These are phyloP conservation scores for Ganaspis sp. DNA, from an alignment of 1,140 invertebrate species.

Conservation along the genomic window DNA sequence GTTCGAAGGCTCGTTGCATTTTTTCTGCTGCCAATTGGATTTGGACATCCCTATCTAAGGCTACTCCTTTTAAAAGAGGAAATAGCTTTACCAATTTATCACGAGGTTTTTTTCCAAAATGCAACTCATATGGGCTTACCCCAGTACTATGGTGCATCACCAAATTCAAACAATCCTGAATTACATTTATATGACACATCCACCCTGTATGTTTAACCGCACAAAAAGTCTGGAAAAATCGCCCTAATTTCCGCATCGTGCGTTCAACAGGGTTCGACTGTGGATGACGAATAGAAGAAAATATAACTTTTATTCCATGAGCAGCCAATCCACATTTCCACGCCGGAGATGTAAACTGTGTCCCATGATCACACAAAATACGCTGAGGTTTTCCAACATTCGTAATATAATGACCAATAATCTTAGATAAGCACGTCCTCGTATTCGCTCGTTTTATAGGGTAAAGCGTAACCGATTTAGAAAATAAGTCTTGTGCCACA, in stretches of 20 bases:
- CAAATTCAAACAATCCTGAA: background rate
- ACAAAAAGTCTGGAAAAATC: constrained; percentile 34
- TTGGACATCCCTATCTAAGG: background rate
- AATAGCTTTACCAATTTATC: background rate
- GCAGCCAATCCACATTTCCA: background rate
- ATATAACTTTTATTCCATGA: background rate
- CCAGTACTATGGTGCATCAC: background rate
- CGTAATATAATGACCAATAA: background rate
- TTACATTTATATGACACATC: background rate
- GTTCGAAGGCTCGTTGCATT: background rate
- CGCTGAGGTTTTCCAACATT: background rate
- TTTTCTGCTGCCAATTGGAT: background rate
- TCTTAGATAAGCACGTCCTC: background rate
- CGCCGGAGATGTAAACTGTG: background rate
- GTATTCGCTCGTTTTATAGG: constrained; percentile 1
- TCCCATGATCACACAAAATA: background rate
- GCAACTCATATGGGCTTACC: background rate
- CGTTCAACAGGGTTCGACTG: constrained; percentile 29
- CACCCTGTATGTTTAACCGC: background rate
- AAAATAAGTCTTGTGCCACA: constrained; percentile 22
- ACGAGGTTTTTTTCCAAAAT: background rate
- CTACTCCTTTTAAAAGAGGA: background rate
- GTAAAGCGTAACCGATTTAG: constrained; percentile 9
- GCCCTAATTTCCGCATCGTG: constrained; percentile 24
- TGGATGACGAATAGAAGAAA: constrained; percentile 18